Evolutionary conservation across 2,113 vertebrate species (phyloP), one percentile per base, ranked within the genome.

Genomic region (Nipponia nippon): DNA sequence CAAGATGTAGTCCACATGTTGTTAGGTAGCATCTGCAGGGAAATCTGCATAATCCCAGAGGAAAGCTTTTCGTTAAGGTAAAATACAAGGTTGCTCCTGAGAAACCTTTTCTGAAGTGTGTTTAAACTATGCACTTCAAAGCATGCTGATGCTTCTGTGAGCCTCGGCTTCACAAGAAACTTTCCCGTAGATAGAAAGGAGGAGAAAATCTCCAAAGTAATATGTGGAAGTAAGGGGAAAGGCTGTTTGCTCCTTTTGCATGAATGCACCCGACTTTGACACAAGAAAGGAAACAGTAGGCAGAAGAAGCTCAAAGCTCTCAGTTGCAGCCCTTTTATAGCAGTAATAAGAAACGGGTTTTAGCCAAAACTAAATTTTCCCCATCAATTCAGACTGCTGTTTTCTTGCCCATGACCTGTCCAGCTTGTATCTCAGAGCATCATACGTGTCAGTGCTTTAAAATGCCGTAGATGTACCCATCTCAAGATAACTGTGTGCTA

Each of bases 121-220:
- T 92, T 95, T 95, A 94, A 95, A 89, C 73, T 80, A 29, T 58
- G 58, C 25, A 53, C 32, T 94, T 97, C 95, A 94, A 95, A 94
- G 75, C 42, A 13, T 16, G 13, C 71, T 80, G 36, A 34, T 83
- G 46, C 66, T 92, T 96, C 85, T 89, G 42, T 91, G 79, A 92
- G 65, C n/a, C 70, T 27, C 4, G 3, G 27, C 94, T 93, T 95
- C 76, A 90, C 34, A 90, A 79, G 76, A 84, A 89, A 55, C 59
- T 66, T 93, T 69, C 40, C 47, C 47, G 29, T 22, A 89, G 61
- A 87, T 77, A 77, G 69, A 89, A 89, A 94, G 71, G 65, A 82
- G 32, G 34, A 94, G 42, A 90, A 94, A 94, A 73, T 89, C 83
- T 91, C 89, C 70, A 12, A 90, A 87, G 76, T 63, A 88, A 71